Evolutionary conservation across 2,888 invertebrate genomes (phyloP).

Genomic region (Trissolcus japonicus): DNA sequence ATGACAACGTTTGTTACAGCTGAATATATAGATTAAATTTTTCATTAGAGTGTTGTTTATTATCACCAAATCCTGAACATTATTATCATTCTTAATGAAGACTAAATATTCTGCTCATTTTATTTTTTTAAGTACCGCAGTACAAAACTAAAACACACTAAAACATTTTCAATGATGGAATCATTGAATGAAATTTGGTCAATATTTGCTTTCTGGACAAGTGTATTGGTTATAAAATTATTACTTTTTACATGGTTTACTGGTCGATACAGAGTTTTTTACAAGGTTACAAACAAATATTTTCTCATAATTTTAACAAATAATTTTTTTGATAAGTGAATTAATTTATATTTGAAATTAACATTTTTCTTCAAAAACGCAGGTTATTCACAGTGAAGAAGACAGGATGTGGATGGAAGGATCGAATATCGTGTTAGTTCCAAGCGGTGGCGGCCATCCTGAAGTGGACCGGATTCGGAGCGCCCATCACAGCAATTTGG

Average conservation of each 20-base stretch:
- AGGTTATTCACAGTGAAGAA: slow-evolving; percentile 71
- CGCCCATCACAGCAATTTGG: slow-evolving; percentile 64
- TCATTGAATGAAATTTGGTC: slow-evolving; percentile 8
- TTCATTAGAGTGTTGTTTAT: no score
- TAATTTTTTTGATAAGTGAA: slow-evolving; percentile 1
- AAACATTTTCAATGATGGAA: slow-evolving; percentile 11
- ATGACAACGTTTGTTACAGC: no score
- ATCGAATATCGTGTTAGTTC: slow-evolving; percentile 59
- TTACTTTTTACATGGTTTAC: slow-evolving; percentile 30
- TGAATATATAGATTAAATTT: no score
- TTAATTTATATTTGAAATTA: background rate
- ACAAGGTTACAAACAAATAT: slow-evolving; percentile 16
- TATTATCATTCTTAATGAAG: no score
- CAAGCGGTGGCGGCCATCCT: slow-evolving; percentile 66
- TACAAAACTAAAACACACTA: no score
- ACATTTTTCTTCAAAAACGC: background rate
- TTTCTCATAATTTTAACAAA: slow-evolving; percentile 3
- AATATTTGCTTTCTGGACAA: slow-evolving; percentile 31
- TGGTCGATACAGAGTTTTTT: slow-evolving; percentile 26
- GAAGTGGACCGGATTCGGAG: slow-evolving; percentile 66
- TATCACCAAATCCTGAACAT: no score
- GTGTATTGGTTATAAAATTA: slow-evolving; percentile 19
- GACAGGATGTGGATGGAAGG: slow-evolving; percentile 67
- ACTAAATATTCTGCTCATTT: no score
- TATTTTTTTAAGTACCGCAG: no score